Evolutionary conservation across 2,113 vertebrate genomes (phyloP).

Genomic region (Equus quagga): DNA sequence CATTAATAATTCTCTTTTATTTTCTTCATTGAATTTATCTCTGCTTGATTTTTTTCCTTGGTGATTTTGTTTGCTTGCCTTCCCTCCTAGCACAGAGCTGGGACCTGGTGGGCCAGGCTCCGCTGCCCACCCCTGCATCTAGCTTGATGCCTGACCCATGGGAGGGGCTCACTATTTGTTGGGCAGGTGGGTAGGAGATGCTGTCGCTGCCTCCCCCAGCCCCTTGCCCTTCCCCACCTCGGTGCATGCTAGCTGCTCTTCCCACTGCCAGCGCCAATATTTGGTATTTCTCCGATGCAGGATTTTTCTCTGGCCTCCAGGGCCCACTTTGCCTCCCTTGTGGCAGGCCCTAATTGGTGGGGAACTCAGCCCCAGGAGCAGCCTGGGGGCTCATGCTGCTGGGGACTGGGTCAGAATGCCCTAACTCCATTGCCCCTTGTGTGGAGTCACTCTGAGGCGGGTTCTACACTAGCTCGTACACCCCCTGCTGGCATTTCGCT

Average conservation of each 20-base stretch:
- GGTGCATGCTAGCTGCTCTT: neutral
- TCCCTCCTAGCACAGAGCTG: neutral
- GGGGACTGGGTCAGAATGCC: neutral
- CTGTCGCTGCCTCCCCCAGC: fast-evolving
- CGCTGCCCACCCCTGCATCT: fast-evolving
- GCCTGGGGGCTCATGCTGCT: neutral
- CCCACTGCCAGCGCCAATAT: fast-evolving
- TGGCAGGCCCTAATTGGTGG: too few relatives aligned
- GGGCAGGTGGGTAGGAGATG: neutral
- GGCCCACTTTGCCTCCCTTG: neutral
- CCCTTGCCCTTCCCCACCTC: too few relatives aligned
- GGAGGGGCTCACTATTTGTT: neutral
- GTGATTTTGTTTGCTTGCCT: neutral
- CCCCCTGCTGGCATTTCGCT: neutral
- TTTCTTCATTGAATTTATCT: neutral
- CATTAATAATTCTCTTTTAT: neutral
- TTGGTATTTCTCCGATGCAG: neutral
- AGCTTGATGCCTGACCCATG: neutral
- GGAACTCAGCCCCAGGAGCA: neutral
- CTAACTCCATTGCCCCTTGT: fast-evolving
- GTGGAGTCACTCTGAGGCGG: neutral
- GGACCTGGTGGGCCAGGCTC: neutral
- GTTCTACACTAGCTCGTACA: neutral
- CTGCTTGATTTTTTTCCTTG: neutral
- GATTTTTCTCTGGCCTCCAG: neutral